These are phyloP conservation scores for Megathymus violae DNA, from an alignment of 1,140 invertebrate genomes.

Conservation along the genomic window DNA sequence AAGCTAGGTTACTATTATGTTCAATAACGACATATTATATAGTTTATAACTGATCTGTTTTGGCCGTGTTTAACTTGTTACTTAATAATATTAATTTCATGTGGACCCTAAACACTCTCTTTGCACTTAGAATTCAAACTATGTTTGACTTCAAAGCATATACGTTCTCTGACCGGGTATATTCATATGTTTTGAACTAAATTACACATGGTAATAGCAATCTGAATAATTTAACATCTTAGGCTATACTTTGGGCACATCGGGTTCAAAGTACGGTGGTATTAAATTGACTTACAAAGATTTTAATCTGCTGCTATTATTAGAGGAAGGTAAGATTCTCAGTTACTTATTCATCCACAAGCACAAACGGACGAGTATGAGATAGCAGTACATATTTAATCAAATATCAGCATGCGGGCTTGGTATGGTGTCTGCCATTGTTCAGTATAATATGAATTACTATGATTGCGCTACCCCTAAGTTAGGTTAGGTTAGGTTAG, in stretches of 20 bases:
- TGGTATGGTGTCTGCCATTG: no score
- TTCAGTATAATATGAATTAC: no score
- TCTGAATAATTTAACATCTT: constrained; percentile 39
- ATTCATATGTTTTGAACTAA: constrained; percentile 40
- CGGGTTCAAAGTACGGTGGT: not conserved
- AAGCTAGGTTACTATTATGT: no score
- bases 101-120: constrained; percentile 6
- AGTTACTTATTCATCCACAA: no score
- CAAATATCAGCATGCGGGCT: no score
- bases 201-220: constrained; percentile 41
- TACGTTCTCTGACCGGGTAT: constrained; percentile 17
- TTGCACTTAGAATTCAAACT: constrained; percentile 5
- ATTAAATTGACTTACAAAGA: not conserved
- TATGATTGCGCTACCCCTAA: no score
- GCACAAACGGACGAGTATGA: no score
- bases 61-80: not conserved
- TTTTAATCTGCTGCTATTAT: not conserved
- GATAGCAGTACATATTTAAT: no score
- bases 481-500: no score
- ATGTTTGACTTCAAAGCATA: not conserved
- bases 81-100: not conserved
- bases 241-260: not conserved
- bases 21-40: no score
- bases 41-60: not conserved
- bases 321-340: no score